These are phyloP conservation scores for Drusus annulatus DNA, from an alignment of 1,140 invertebrate species.

Conservation along the genomic window DNA sequence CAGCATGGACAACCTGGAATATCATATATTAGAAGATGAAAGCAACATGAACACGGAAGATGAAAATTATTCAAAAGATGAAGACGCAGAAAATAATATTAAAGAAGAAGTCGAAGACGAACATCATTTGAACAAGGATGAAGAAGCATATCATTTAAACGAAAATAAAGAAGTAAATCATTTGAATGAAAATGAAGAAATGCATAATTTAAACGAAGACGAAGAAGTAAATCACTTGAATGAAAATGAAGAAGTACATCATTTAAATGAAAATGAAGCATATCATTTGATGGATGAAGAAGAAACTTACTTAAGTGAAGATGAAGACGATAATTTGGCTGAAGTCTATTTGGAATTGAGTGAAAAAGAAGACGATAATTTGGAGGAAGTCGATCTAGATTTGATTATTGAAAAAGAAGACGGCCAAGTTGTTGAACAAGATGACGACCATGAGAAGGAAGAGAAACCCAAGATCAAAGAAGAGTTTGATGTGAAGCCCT, in stretches of 20 bases:
- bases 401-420: not conserved
- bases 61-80: not conserved
- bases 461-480: not conserved
- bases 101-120: not conserved
- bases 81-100: not conserved
- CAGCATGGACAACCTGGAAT: too few relatives aligned
- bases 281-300: not conserved
- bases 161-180: too few relatives aligned
- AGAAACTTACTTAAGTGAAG: not conserved
- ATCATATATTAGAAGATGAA: too few relatives aligned
- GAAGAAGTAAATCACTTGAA: too few relatives aligned
- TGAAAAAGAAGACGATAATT: not conserved
- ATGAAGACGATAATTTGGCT: not conserved
- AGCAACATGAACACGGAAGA: too few relatives aligned
- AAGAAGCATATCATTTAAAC: too few relatives aligned
- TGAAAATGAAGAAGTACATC: not conserved
- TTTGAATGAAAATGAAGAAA: too few relatives aligned
- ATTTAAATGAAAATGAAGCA: not conserved
- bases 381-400: not conserved
- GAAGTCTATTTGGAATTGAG: not conserved
- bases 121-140: too few relatives aligned
- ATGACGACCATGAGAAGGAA: not conserved
- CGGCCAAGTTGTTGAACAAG: not conserved
- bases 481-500: constrained; percentile 15
- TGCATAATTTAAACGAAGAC: too few relatives aligned